Evolutionary conservation across 2,888 invertebrate species (phyloP).

Genomic region (Hemicrepidius hirtus): DNA sequence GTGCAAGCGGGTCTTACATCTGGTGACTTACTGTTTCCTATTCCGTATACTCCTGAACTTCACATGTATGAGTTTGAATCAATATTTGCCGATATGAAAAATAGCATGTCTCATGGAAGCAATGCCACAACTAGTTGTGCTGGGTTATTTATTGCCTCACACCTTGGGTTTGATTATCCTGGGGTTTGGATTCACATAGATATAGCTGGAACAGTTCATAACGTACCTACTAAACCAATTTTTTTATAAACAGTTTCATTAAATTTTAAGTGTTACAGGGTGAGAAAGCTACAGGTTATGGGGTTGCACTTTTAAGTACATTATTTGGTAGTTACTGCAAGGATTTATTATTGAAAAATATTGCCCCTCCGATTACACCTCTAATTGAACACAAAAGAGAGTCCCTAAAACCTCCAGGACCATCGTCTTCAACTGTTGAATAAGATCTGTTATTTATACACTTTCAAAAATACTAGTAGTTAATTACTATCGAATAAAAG

Average conservation of each 20-base stretch:
- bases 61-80: conserved; percentile 92
- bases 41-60: conserved; percentile 92
- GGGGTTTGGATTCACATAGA: conserved; percentile 94
- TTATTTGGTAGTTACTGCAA: conserved; percentile 85
- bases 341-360: conserved; percentile 73
- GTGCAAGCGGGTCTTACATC: conserved; percentile 81
- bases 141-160: conserved; percentile 89
- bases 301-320: conserved; percentile 85
- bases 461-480: too few relatives aligned
- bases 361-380: too few relatives aligned
- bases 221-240: conserved; percentile 73
- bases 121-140: conserved; percentile 94
- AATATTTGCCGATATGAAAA: conserved; percentile 94
- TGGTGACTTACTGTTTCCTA: conserved; percentile 89
- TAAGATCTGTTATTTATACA: too few relatives aligned
- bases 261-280: conserved; percentile 76
- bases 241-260: background rate
- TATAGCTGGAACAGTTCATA: conserved; percentile 89
- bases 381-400: too few relatives aligned
- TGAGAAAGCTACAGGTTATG: conserved; percentile 90
- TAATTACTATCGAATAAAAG: too few relatives aligned
- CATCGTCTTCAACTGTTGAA: too few relatives aligned
- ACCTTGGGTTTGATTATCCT: conserved; percentile 90
- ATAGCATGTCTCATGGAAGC: conserved; percentile 89
- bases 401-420: too few relatives aligned